Percentiles rank a stretch among this genome's conserved stretches.
Evolutionary conservation across 2,113 vertebrate genomes (phyloP).

Genomic region (Paratilapia polleni): DNA sequence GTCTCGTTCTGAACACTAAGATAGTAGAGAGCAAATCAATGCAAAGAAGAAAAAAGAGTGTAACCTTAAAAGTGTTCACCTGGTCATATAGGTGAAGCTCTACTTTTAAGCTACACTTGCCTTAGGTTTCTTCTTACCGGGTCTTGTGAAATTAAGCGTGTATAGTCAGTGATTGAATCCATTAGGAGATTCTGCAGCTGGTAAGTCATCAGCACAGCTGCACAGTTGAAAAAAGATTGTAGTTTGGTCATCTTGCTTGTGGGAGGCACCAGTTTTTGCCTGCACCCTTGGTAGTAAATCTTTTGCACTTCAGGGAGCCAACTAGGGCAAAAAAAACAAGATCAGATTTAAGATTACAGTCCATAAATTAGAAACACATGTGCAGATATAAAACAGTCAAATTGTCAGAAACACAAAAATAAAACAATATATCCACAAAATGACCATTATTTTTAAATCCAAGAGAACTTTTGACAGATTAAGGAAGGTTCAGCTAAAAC

Average conservation of each 20-base stretch:
- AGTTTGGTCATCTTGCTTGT: conserved; percentile 75
- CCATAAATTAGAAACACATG: background rate
- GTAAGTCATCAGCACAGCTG: conserved; percentile 85
- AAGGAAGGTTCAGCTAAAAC: too few relatives aligned
- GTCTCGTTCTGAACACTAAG: conserved; percentile 76
- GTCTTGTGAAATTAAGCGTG: conserved; percentile 82
- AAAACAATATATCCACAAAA: too few relatives aligned
- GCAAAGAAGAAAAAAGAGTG: background rate
- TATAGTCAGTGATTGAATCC: conserved; percentile 86
- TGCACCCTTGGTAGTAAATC: conserved; percentile 84
- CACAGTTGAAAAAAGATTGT: conserved; percentile 86
- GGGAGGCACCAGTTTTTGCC: conserved; percentile 79
- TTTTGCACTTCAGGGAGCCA: conserved; percentile 88
- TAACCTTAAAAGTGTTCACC: background rate
- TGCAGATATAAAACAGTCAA: background rate
- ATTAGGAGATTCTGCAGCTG: conserved; percentile 86
- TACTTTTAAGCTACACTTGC: background rate
- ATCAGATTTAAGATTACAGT: background rate
- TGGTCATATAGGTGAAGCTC: background rate
- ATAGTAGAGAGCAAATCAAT: background rate
- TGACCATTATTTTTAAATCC: too few relatives aligned
- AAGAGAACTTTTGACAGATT: too few relatives aligned
- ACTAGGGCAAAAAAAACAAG: conserved; percentile 69
- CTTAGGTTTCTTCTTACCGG: conserved; percentile 72
- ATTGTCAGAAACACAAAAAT: too few relatives aligned